Evolutionary conservation across 1,140 invertebrate species (phyloP).

Genomic region (Zophobas morio): DNA sequence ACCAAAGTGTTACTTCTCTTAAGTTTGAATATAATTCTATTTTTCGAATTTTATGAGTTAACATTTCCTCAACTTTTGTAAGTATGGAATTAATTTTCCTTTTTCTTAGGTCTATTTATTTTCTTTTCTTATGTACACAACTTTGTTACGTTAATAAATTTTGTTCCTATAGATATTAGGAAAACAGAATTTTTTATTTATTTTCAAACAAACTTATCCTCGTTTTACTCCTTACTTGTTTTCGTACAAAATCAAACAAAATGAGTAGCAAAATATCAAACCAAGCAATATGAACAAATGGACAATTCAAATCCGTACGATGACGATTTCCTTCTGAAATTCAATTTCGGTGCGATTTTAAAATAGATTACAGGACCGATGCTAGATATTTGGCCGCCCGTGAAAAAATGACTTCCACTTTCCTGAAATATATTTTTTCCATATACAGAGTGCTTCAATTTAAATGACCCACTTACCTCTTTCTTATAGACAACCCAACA

Average conservation of each 20-base stretch:
- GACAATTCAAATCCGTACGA: not conserved
- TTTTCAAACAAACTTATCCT: conserved; percentile 1
- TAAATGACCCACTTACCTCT: too few relatives aligned
- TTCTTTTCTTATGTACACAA: conserved; percentile 43
- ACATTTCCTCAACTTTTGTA: conserved; percentile 3
- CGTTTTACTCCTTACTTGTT: not conserved
- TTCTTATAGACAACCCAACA: too few relatives aligned
- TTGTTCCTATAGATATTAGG: conserved; percentile 13
- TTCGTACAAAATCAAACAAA: not conserved
- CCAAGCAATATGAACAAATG: not conserved
- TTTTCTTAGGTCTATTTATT: conserved; percentile 42
- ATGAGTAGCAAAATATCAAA: not conserved
- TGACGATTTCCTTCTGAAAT: too few relatives aligned
- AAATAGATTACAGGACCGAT: not conserved
- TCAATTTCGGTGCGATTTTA: not conserved
- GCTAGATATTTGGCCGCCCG: too few relatives aligned
- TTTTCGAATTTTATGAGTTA: conserved; percentile 40
- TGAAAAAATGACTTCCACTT: too few relatives aligned
- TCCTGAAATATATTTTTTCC: too few relatives aligned
- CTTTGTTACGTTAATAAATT: conserved; percentile 39
- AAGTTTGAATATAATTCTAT: conserved; percentile 38
- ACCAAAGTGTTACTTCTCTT: conserved; percentile 63
- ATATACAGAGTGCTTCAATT: too few relatives aligned
- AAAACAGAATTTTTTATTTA: conserved; percentile 18
- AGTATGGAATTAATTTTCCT: conserved; percentile 33